phyloP scores from a whole-genome alignment of 2,797 vertebrate species.

The Aldrovandia affinis region DNA sequence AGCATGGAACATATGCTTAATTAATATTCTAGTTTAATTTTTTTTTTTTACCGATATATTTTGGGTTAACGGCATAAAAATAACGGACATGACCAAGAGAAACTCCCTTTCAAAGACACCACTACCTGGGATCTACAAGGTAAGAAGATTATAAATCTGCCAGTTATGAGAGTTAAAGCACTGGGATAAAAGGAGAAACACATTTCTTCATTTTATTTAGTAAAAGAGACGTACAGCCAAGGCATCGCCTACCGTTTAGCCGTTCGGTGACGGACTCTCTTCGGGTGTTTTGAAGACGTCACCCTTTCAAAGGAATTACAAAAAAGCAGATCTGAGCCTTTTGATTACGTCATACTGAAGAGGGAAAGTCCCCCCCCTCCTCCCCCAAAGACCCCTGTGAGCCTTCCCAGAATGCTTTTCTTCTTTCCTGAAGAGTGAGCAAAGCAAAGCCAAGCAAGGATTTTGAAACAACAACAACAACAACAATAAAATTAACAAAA shows the following conservation, averaged over 20 bases:
- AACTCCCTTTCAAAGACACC: not conserved
- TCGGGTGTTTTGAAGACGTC: not conserved
- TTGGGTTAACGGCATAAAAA: not conserved
- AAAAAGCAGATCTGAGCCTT: not conserved
- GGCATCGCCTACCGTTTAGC: not conserved
- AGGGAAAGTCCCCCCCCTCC: not conserved
- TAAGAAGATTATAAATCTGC: not conserved
- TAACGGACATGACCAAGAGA: not conserved
- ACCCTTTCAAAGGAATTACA: constrained; percentile 27
- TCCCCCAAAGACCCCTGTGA: not conserved
- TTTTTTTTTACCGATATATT: not conserved
- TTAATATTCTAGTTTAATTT: not conserved
- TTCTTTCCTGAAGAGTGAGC: not conserved
- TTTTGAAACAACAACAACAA: not conserved
- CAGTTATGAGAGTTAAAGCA: not conserved
- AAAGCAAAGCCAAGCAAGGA: not conserved
- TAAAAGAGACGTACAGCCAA: not conserved
- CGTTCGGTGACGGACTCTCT: not conserved
- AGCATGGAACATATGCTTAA: not conserved
- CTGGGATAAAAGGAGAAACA: not conserved
- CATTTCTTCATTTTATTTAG: not conserved
- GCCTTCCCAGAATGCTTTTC: not conserved
- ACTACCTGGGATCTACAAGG: not conserved
- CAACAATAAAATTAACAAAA: not conserved
- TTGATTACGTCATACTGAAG: not conserved